phyloP scores from a whole-genome alignment of 2,797 vertebrate species.

The Nothura maculosa region DNA sequence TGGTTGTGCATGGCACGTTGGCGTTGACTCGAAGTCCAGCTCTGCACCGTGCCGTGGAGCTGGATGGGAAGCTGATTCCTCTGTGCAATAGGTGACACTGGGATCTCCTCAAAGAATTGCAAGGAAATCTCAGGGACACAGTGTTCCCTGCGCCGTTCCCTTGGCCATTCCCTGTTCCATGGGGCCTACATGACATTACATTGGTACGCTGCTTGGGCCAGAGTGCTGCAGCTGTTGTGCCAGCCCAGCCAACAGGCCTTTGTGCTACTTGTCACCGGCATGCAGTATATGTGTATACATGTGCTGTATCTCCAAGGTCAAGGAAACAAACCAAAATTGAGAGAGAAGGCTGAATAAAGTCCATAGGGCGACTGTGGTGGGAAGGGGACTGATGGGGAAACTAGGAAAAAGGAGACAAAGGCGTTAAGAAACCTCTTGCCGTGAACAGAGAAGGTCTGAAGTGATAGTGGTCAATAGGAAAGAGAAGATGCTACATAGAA shows the following conservation, averaged over 20 bases:
- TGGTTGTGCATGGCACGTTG: slow-evolving; percentile 23
- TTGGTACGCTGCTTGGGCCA: slow-evolving; percentile 36
- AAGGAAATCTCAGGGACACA: no score
- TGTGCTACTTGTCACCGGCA: slow-evolving; percentile 53
- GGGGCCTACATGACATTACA: slow-evolving; percentile 10
- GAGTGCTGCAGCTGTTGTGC: slow-evolving; percentile 58
- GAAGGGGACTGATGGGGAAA: not conserved
- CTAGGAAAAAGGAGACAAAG: not conserved
- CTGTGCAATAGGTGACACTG: no score
- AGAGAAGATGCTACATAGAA: not conserved
- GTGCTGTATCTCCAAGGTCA: not conserved
- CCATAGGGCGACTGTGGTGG: rapidly evolving
- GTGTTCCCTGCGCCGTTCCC: slow-evolving; percentile 5
- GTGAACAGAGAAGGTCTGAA: not conserved
- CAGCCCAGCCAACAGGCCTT: slow-evolving; percentile 46
- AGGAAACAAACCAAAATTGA: not conserved
- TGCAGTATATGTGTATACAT: not conserved
- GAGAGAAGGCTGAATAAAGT: not conserved
- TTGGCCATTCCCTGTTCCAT: slow-evolving; percentile 1
- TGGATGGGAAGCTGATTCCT: no score
- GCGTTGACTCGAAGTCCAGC: slow-evolving; percentile 54
- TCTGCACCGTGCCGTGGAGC: not conserved
- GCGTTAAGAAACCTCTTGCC: not conserved
- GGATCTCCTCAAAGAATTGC: no score
- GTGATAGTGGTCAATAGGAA: not conserved